phyloP scores from a whole-genome alignment of 2,888 invertebrate genomes.

The Volucella inanis region DNA sequence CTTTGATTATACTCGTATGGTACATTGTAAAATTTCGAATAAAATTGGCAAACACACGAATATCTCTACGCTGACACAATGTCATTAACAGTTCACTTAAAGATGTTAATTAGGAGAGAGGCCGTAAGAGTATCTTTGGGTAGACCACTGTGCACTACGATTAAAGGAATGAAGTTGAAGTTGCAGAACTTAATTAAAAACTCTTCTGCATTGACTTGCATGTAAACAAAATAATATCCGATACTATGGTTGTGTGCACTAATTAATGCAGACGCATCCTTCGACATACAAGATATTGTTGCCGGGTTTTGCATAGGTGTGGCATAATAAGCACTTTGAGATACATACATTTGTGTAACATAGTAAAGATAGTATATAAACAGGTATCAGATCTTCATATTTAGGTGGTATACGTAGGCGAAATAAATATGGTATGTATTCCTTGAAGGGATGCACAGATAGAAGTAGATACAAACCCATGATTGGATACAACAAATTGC shows the following conservation, averaged over 20 bases:
- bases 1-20: no score
- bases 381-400: no score
- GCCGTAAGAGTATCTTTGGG: neutral
- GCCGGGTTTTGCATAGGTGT: no score
- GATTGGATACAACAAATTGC: no score
- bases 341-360: no score
- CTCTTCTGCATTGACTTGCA: neutral
- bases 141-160: no score
- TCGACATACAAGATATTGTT: neutral
- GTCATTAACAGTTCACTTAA: neutral
- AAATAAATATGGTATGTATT: no score
- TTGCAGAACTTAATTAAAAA: slow-evolving; percentile 11
- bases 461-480: no score
- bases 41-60: neutral
- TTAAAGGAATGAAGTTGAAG: neutral
- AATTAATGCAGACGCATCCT: neutral
- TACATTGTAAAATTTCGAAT: neutral
- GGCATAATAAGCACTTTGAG: no score
- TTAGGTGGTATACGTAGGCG: no score
- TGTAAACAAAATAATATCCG: neutral
- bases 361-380: no score
- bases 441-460: no score
- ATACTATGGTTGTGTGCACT: neutral
- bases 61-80: neutral
- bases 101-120: slow-evolving; percentile 2